Percentiles rank a stretch among this genome's conserved stretches.
Evolutionary conservation across 2,113 vertebrate genomes (phyloP).

Genomic region (Sarotherodon lohbergeri): DNA sequence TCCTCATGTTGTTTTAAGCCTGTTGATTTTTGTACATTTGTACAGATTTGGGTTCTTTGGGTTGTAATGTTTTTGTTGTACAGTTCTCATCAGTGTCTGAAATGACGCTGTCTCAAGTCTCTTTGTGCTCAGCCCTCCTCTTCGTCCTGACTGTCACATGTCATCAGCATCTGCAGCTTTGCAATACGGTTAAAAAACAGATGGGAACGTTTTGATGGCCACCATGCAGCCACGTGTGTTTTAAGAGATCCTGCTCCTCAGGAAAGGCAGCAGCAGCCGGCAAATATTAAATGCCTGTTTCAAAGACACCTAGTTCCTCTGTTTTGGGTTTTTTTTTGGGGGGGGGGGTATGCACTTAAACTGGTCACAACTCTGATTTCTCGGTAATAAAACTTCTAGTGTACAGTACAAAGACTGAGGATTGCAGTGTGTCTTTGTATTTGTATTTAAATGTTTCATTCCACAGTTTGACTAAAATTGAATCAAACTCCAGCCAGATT

Average conservation of each 20-base stretch:
- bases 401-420: background rate
- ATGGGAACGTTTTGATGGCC: background rate
- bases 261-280: background rate
- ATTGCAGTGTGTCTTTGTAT: background rate
- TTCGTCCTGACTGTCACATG: background rate
- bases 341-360: background rate
- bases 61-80: conserved; percentile 15
- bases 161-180: background rate
- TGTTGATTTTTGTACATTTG: conserved; percentile 47
- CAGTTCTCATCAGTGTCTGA: conserved; percentile 13
- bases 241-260: background rate
- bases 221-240: background rate
- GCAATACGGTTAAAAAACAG: background rate
- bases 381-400: background rate
- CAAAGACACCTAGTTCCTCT: background rate
- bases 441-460: background rate
- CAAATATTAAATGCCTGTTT: background rate
- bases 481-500: background rate
- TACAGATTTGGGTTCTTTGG: conserved; percentile 34
- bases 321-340: background rate
- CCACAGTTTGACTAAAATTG: background rate
- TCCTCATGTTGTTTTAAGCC: conserved; percentile 3
- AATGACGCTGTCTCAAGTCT: conserved; percentile 3
- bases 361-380: rapidly evolving
- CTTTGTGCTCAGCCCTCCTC: background rate